phyloP scores from a whole-genome alignment of 2,113 vertebrate genomes.

The Perognathus longimembris region DNA sequence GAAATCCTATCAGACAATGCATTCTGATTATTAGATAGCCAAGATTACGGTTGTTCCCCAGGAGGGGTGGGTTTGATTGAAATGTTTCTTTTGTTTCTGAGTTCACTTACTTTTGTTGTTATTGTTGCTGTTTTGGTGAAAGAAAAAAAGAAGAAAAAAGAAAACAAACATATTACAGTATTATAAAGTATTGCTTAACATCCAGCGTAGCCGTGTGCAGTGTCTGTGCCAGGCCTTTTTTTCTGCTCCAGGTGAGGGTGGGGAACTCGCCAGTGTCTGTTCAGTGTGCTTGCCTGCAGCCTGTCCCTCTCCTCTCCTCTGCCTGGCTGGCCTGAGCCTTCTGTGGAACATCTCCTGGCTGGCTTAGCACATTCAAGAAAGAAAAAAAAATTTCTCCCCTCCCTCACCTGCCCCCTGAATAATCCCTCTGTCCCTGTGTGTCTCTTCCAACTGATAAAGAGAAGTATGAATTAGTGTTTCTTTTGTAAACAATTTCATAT shows the following conservation, averaged over 20 bases:
- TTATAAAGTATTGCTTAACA: constrained; percentile 91
- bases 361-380: constrained; percentile 75
- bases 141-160: constrained; percentile 58
- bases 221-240: constrained; percentile 80
- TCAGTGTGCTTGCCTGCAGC: constrained; percentile 67
- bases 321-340: constrained; percentile 58
- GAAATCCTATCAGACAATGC: constrained; percentile 83
- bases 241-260: constrained; percentile 82
- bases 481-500: constrained; percentile 91
- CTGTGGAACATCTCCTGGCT: constrained; percentile 68
- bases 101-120: constrained; percentile 46
- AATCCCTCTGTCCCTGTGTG: constrained; percentile 76
- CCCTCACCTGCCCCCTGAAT: neutral
- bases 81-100: constrained; percentile 54
- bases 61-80: constrained; percentile 61
- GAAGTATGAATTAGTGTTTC: constrained; percentile 89
- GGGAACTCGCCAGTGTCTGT: constrained; percentile 76
- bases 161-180: constrained; percentile 86
- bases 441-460: constrained; percentile 86
- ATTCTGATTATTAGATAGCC: constrained; percentile 81
- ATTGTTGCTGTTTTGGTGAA: constrained; percentile 82
- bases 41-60: constrained; percentile 72
- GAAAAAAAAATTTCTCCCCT: constrained; percentile 48
- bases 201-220: constrained; percentile 85
- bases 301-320: constrained; percentile 55